Evolutionary conservation across 2,113 vertebrate species (phyloP), one percentile per base, ranked within the genome.

Genomic region (Neodontobutis hainanensis): DNA sequence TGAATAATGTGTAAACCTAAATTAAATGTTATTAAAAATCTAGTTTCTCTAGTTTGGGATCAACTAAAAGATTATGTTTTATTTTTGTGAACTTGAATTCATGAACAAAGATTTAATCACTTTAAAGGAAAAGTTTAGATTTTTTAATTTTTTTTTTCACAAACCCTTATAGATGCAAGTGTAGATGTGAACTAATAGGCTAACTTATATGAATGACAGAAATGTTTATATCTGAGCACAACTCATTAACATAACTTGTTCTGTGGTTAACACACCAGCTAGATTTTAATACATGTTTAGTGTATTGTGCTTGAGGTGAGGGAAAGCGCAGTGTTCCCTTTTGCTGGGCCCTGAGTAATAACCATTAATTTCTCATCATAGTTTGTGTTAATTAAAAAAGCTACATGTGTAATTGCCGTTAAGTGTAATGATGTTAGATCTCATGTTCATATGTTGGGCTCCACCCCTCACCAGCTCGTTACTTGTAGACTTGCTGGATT

Each of bases 331-430:
- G 19, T 61, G 66, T 80, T 82, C 74, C 75, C 65, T 76, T 75
- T 65, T 42, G 36, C 78, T 77, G 72, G 65, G 74, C 86, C 71
- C 74, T 2, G 38, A 78, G 77, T 86, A 91, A 91, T 91, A 87
- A 88, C 81, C 90, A 92, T 92, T 91, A 91, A 92, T 90, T 87
- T 84, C 87, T 80, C 87, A 90, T 90, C 81, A 87, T 81, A 80
- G 89, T 90, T 89, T 90, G 88, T 87, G 90, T 90, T 93, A 90
- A 92, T 92, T 91, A 91, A 88, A 86, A 90, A 87, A 89, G 75
- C 89, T 89, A 87, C 86, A 88, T 76, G 89, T 81, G 84, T 91
- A 92, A 91, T 92, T 90, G 85, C 87, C 85, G 68, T 91, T 90
- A 89, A 90, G 90, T 87, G 83, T 90, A 91, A 91, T 90, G 82